These are phyloP conservation scores for Bostrychus sinensis DNA, from an alignment of 2,113 vertebrate genomes.

Conservation along the genomic window DNA sequence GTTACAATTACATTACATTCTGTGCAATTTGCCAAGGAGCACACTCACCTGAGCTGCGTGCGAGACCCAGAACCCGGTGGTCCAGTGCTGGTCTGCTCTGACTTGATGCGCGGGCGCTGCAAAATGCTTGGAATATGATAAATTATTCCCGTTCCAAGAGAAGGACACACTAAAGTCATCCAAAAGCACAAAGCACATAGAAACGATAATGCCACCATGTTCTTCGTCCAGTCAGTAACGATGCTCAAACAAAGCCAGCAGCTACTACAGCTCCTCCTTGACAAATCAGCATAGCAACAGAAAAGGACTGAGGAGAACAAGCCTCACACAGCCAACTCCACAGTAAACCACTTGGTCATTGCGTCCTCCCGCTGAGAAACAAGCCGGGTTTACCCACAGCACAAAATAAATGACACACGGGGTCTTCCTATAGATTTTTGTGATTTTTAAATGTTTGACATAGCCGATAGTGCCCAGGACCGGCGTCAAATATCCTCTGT, in stretches of 20 bases:
- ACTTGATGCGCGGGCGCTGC: constrained; percentile 69
- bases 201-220: constrained; percentile 45
- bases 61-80: constrained; percentile 58
- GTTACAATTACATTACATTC: not conserved
- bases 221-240: constrained; percentile 2
- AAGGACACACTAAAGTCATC: constrained; percentile 47
- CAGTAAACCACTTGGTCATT: constrained; percentile 25
- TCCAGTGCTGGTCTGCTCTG: constrained; percentile 64
- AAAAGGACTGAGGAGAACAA: constrained; percentile 4
- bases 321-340: constrained; percentile 18
- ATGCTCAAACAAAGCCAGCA: constrained; percentile 35
- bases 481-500: constrained; percentile 70
- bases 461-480: constrained; percentile 36
- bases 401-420: constrained; percentile 49
- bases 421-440: constrained; percentile 60
- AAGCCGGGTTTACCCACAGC: constrained; percentile 30
- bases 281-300: constrained; percentile 16
- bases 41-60: constrained; percentile 69
- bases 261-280: constrained; percentile 18
- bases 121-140: constrained; percentile 75
- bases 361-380: constrained; percentile 30
- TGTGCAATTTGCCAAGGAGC: not conserved
- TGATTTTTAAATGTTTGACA: constrained; percentile 58
- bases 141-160: constrained; percentile 72
- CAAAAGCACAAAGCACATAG: constrained; percentile 66